These are phyloP conservation scores for Acleris literana DNA, from an alignment of 2,888 invertebrate species.

Conservation along the genomic window DNA sequence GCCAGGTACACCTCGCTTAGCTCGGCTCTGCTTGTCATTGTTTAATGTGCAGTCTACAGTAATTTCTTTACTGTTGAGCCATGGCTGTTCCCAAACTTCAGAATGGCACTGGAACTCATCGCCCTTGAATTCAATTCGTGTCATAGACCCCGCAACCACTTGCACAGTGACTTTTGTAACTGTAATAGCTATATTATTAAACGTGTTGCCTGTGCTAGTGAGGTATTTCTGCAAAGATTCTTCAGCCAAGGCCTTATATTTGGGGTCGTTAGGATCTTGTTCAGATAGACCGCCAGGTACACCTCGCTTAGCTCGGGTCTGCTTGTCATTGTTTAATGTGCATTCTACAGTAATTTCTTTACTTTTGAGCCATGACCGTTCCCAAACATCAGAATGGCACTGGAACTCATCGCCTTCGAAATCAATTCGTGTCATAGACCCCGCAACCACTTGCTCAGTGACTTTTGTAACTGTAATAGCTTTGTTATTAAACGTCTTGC, in stretches of 20 bases:
- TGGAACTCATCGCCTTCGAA: conserved; percentile 19
- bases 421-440: conserved; percentile 67
- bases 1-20: conserved; percentile 36
- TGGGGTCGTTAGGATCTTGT: conserved; percentile 44
- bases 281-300: conserved; percentile 27
- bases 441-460: conserved; percentile 68
- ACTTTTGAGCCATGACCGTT: conserved; percentile 37
- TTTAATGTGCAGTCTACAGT: conserved; percentile 5
- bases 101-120: conserved; percentile 20
- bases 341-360: conserved; percentile 41
- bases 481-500: conserved; percentile 1
- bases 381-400: conserved; percentile 40
- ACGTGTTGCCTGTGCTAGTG: conserved; percentile 27
- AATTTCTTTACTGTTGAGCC: conserved; percentile 35
- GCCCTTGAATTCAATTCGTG: conserved; percentile 42
- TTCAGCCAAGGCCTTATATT: conserved; percentile 43
- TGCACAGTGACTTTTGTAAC: conserved; percentile 46
- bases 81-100: conserved; percentile 44
- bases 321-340: neutral
- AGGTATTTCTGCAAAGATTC: conserved; percentile 49
- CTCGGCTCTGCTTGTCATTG: conserved; percentile 35
- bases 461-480: conserved; percentile 57
- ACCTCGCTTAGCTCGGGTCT: conserved; percentile 4
- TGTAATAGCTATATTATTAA: conserved; percentile 34
- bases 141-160: conserved; percentile 46